These are phyloP conservation scores for Athetis lepigone DNA, from an alignment of 2,888 invertebrate genomes.

Conservation along the genomic window DNA sequence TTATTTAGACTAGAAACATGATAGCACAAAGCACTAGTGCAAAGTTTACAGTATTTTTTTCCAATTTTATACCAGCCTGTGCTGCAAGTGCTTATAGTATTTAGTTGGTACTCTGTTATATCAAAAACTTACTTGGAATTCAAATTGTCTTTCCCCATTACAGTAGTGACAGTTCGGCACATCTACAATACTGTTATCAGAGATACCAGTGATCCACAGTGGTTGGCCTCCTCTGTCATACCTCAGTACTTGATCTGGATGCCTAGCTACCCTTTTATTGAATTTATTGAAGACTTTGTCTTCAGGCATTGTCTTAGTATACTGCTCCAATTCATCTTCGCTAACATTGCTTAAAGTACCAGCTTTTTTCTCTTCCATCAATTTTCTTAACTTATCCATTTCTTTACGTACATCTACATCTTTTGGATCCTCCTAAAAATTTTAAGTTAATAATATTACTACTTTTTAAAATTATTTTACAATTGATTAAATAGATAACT, in stretches of 20 bases:
- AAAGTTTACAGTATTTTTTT: no score
- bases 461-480: neutral
- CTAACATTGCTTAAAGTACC: constrained; percentile 92
- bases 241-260: constrained; percentile 95
- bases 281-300: constrained; percentile 96
- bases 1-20: neutral
- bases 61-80: no score
- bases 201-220: constrained; percentile 95
- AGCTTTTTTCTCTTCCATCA: constrained; percentile 90
- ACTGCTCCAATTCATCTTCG: constrained; percentile 93
- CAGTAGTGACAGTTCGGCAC: constrained; percentile 95
- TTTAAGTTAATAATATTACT: neutral
- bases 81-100: no score
- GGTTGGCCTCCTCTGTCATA: constrained; percentile 95
- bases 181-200: constrained; percentile 73
- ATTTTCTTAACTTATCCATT: constrained; percentile 83
- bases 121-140: constrained; percentile 94
- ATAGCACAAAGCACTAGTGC: no score
- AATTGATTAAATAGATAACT: neutral
- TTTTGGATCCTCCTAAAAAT: constrained; percentile 75
- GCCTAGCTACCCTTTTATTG: constrained; percentile 92
- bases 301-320: constrained; percentile 90
- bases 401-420: constrained; percentile 88
- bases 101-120: no score
- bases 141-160: constrained; percentile 94